phyloP scores from a whole-genome alignment of 2,888 invertebrate species.

The Dascillus cervinus region DNA sequence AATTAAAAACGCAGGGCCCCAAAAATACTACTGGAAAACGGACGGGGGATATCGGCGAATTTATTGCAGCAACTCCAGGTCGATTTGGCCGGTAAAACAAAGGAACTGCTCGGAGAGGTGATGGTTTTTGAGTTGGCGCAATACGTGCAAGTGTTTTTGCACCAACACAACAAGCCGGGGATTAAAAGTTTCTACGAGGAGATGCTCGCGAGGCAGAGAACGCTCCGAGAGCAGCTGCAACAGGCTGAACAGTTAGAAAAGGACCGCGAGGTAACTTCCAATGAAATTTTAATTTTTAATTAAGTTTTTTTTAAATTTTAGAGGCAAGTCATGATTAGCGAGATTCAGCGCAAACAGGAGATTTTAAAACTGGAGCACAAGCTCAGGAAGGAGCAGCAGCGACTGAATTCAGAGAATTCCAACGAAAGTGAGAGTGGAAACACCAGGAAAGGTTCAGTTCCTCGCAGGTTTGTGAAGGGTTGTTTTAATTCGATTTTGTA shows the following conservation, averaged over 20 bases:
- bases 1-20: conserved; percentile 58
- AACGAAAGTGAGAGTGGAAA: conserved; percentile 44
- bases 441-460: too few species aligned
- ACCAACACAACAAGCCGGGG: conserved; percentile 72
- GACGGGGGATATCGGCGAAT: conserved; percentile 71
- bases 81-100: conserved; percentile 53
- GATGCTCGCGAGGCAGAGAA: conserved; percentile 69
- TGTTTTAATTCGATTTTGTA: too few species aligned
- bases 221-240: conserved; percentile 55
- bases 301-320: conserved; percentile 29
- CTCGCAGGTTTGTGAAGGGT: too few species aligned
- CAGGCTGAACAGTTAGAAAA: conserved; percentile 57
- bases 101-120: conserved; percentile 62
- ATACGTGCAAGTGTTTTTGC: conserved; percentile 70
- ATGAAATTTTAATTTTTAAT: conserved; percentile 4
- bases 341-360: conserved; percentile 71
- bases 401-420: conserved; percentile 17
- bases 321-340: conserved; percentile 63
- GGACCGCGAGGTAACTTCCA: conserved; percentile 50
- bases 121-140: conserved; percentile 82
- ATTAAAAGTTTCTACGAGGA: conserved; percentile 83
- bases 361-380: conserved; percentile 63
- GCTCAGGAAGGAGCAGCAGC: conserved; percentile 42
- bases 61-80: conserved; percentile 54
- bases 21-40: conserved; percentile 59